phyloP scores from a whole-genome alignment of 2,888 invertebrate species.

The Caenorhabditis zanzibari region DNA sequence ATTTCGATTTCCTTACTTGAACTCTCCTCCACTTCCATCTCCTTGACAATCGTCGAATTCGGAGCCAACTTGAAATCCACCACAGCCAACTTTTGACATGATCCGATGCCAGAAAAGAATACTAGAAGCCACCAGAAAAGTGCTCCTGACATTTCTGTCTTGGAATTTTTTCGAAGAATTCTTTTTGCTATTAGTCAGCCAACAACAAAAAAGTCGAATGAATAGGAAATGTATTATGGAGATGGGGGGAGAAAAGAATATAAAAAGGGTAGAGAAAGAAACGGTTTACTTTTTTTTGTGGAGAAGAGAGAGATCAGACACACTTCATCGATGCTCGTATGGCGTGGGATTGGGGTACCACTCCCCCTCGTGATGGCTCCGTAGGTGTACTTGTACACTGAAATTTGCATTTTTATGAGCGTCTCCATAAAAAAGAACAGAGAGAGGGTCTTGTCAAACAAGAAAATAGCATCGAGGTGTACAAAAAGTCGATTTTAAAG shows the following conservation, averaged over 20 bases:
- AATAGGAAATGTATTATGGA: slow-evolving; percentile 2
- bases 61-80: slow-evolving; percentile 1
- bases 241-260: slow-evolving; percentile 20
- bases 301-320: slow-evolving; percentile 22
- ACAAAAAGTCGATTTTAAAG: too few relatives aligned
- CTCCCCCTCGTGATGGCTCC: slow-evolving; percentile 14
- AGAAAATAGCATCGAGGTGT: neutral
- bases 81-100: neutral
- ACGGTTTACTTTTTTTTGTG: neutral
- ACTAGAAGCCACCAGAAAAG: neutral
- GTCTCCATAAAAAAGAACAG: neutral
- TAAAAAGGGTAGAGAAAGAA: neutral
- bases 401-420: slow-evolving; percentile 36
- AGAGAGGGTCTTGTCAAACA: slow-evolving; percentile 17
- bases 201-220: neutral
- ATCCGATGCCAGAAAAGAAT: neutral
- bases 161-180: too few relatives aligned
- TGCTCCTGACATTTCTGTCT: neutral
- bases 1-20: neutral
- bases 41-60: neutral
- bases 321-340: slow-evolving; percentile 14
- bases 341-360: slow-evolving; percentile 35
- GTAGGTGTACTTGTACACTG: neutral
- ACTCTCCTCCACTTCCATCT: neutral
- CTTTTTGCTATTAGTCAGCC: slow-evolving; percentile 10